Evolutionary conservation across 2,113 vertebrate species (phyloP).

Genomic region (Notiomystis cincta): DNA sequence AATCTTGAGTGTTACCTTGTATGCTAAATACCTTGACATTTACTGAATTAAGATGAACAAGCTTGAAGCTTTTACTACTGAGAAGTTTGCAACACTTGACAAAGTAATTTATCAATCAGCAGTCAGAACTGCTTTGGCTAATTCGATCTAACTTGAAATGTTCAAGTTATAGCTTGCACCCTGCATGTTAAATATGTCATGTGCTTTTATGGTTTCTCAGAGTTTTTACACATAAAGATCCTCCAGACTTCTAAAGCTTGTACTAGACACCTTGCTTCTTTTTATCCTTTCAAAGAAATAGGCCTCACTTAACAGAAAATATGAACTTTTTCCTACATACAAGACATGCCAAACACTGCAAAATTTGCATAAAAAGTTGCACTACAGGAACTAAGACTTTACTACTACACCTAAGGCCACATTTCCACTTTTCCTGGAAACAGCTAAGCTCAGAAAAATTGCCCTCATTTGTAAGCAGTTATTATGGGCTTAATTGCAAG

Average conservation of each 20-base stretch:
- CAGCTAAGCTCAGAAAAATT: not conserved
- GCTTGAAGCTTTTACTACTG: not conserved
- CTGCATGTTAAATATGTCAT: fast-evolving
- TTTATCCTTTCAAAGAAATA: not conserved
- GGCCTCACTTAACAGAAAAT: not conserved
- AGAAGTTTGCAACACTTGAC: not conserved
- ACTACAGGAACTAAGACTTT: not conserved
- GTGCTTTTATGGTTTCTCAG: not conserved
- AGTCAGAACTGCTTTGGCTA: not conserved
- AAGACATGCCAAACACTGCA: not conserved
- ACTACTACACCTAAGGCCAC: not conserved
- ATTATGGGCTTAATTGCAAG: not conserved
- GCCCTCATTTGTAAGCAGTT: not conserved
- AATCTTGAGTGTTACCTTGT: not conserved
- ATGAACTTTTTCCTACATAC: not conserved
- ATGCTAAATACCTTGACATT: not conserved
- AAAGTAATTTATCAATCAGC: not conserved
- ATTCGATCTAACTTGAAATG: not conserved
- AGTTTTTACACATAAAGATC: not conserved
- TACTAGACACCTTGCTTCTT: not conserved
- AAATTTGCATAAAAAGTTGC: not conserved
- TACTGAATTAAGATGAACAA: not conserved
- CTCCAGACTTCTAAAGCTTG: not conserved
- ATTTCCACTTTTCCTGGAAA: not conserved
- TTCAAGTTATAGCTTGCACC: not conserved